A percentile compares a stretch with the other conserved stretches of the same genome.
phyloP scores from a whole-genome alignment of 2,888 invertebrate genomes.

The Microctonus aethiopoides region DNA sequence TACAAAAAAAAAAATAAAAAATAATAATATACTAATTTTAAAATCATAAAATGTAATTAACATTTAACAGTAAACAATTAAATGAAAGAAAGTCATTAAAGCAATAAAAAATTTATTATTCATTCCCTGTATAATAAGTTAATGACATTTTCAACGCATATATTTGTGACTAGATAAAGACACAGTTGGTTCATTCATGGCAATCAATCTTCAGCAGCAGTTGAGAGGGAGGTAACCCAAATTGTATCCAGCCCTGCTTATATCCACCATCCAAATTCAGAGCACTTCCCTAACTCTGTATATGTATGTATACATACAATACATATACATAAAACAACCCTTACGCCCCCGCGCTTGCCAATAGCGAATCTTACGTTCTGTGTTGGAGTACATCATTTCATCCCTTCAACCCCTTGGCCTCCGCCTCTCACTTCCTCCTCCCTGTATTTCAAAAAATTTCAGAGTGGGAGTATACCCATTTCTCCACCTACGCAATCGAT shows the following conservation, averaged over 20 bases:
- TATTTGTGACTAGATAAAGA: background rate
- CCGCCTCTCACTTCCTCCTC: background rate
- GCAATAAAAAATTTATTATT: background rate
- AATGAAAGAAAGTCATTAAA: background rate
- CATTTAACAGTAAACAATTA: too few relatives aligned
- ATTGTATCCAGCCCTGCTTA: conserved; percentile 37
- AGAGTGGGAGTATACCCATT: conserved; percentile 3
- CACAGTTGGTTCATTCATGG: conserved; percentile 42
- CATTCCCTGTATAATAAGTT: background rate
- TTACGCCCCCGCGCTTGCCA: conserved; percentile 31
- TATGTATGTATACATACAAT: too few relatives aligned
- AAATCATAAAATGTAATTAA: too few relatives aligned
- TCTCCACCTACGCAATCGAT: conserved; percentile 64
- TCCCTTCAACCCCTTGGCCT: background rate
- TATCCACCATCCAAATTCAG: conserved; percentile 41
- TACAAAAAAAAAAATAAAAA: too few relatives aligned
- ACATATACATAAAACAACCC: conserved; percentile 12
- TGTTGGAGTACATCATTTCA: background rate
- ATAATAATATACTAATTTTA: too few relatives aligned
- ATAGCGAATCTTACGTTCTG: conserved; percentile 20
- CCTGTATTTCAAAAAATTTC: background rate
- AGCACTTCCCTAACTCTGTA: conserved; percentile 32
- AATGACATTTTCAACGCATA: background rate
- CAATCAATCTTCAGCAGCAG: conserved; percentile 31
- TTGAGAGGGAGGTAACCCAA: conserved; percentile 34